A percentile compares a stretch with the other conserved stretches of the same genome.
Conservation (phyloP, 2,888 invertebrate genomes). For the Pachydiplax longipennis region DNA sequence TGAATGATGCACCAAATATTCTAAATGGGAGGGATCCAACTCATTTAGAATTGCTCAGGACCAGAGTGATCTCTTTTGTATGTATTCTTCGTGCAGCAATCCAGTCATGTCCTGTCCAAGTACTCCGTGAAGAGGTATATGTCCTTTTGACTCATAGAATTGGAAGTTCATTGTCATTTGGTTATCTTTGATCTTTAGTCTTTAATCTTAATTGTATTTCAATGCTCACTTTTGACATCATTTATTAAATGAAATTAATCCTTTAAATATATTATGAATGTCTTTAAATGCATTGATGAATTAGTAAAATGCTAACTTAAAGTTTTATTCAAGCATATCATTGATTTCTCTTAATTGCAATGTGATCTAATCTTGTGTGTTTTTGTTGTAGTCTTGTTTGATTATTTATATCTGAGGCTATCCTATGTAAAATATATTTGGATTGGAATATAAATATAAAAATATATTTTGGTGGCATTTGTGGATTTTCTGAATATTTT, state of each 20-base stretch:
- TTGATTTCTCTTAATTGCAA: too few relatives aligned
- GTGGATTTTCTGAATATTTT: too few relatives aligned
- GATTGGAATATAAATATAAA: too few relatives aligned
- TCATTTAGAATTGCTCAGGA: constrained; percentile 11
- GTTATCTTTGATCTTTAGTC: too few relatives aligned
- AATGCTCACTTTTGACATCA: constrained; percentile 72
- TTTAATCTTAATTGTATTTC: constrained; percentile 49
- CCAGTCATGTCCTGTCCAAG: background rate
- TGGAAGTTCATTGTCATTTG: background rate
- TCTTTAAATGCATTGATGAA: constrained; percentile 57
- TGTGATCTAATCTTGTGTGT: too few relatives aligned
- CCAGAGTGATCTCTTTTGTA: constrained; percentile 10
- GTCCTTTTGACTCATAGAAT: background rate
- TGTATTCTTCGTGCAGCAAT: constrained; percentile 3
- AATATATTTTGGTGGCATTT: too few relatives aligned
- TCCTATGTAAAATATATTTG: too few relatives aligned
- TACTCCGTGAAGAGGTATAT: constrained; percentile 21
- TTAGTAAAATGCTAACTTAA: too few relatives aligned
- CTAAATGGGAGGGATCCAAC: constrained; percentile 17
- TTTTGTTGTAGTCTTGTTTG: too few relatives aligned
- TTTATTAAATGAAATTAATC: constrained; percentile 76
- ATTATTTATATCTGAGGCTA: too few relatives aligned
- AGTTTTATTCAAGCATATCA: too few relatives aligned
- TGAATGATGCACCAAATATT: background rate
- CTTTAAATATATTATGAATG: constrained; percentile 54